Conservation (phyloP, 2,797 vertebrate species). For the Parauchenoglanis ngamensis region DNA sequence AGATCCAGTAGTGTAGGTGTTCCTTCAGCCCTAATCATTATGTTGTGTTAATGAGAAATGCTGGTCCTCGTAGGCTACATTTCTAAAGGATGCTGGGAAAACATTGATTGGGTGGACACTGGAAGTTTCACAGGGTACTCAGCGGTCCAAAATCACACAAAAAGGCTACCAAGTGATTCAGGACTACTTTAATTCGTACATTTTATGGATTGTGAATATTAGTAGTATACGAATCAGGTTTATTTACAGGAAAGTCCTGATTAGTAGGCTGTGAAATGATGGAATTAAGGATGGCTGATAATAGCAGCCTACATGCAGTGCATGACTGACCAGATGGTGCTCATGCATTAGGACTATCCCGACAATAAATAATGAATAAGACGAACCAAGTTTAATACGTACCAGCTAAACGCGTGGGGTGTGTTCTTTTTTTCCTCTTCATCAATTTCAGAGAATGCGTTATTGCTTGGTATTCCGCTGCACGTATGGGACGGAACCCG, state of each 20-base stretch:
- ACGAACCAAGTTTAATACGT: conserved; percentile 56
- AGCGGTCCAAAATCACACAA: background rate
- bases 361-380: background rate
- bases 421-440: conserved; percentile 27
- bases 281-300: background rate
- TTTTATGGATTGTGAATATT: background rate
- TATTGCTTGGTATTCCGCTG: conserved; percentile 60
- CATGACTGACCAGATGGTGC: background rate
- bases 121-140: background rate
- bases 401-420: conserved; percentile 11
- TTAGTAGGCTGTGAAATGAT: background rate
- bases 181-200: background rate
- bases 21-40: background rate
- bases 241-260: background rate
- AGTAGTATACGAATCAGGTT: background rate
- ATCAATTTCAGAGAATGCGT: conserved; percentile 38
- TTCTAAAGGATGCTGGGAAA: background rate
- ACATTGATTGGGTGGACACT: background rate
- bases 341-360: background rate
- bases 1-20: no score
- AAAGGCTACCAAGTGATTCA: background rate
- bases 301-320: background rate
- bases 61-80: background rate
- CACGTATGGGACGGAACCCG: conserved; percentile 34
- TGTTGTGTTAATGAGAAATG: background rate